Conservation (phyloP, 2,113 vertebrate species). For the Protobothrops flavoviridis region DNA sequence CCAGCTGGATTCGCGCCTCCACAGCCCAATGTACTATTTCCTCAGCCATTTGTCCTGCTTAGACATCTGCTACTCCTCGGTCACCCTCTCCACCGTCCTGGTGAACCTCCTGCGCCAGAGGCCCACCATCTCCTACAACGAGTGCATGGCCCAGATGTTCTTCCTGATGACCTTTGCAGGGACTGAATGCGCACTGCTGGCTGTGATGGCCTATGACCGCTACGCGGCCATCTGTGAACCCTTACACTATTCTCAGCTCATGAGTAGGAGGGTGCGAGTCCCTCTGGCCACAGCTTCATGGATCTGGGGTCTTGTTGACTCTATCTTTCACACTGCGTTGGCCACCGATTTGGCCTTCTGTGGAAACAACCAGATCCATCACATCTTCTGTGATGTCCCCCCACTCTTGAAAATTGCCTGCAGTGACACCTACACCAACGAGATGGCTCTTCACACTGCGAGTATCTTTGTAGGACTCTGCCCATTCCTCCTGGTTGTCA, state of each 20-base stretch:
- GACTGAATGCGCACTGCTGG: background rate
- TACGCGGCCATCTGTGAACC: background rate
- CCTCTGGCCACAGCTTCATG: background rate
- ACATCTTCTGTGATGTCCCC: background rate
- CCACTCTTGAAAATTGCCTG: background rate
- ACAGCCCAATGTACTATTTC: slow-evolving; percentile 49
- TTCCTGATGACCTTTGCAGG: background rate
- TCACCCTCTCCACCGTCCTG: background rate
- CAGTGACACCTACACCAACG: background rate
- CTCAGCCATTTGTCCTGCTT: background rate
- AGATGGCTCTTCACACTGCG: background rate
- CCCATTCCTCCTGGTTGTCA: background rate
- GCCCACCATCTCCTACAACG: background rate
- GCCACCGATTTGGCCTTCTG: background rate
- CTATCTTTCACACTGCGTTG: background rate
- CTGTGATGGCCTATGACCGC: background rate
- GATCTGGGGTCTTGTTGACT: background rate
- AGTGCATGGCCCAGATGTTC: background rate
- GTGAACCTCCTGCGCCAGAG: background rate
- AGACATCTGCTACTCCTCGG: background rate
- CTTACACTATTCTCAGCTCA: background rate
- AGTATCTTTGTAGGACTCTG: background rate
- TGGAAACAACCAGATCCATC: background rate
- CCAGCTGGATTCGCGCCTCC: slow-evolving; percentile 27
- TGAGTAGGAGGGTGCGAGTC: background rate